Evolutionary conservation across 2,888 invertebrate genomes (phyloP).

Genomic region (Uropetala carovei): DNA sequence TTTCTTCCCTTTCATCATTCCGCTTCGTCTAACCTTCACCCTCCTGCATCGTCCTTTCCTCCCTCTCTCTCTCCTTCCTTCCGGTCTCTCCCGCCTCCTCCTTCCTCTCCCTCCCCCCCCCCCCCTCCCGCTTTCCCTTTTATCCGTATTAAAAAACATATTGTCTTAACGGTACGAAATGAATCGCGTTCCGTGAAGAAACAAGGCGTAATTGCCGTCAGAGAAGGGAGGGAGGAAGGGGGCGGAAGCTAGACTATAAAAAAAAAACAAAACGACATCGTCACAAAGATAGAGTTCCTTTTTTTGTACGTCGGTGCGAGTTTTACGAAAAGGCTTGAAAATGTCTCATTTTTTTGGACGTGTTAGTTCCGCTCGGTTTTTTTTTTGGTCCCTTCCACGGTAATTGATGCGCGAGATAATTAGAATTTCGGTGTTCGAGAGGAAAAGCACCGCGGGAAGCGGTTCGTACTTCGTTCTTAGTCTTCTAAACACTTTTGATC

Average conservation of each 20-base stretch:
- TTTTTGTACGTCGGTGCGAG: not conserved
- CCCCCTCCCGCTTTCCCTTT: too few relatives aligned
- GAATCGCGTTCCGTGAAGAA: not conserved
- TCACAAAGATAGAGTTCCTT: not conserved
- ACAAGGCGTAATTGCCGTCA: not conserved
- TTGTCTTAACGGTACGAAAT: too few relatives aligned
- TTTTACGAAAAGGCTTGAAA: not conserved
- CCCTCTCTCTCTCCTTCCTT: not conserved
- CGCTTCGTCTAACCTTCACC: not conserved
- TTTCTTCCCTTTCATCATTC: not conserved
- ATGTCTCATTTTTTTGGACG: not conserved
- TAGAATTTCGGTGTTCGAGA: not conserved
- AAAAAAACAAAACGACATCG: not conserved
- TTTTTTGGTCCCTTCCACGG: not conserved
- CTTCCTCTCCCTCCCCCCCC: too few relatives aligned
- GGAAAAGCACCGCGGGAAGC: not conserved
- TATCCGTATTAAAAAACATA: too few relatives aligned
- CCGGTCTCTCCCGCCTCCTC: not conserved
- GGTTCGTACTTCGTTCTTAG: not conserved
- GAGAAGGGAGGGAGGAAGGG: too few relatives aligned
- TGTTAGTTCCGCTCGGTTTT: not conserved
- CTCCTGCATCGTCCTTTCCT: not conserved
- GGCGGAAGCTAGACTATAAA: not conserved
- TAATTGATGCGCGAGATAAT: not conserved
- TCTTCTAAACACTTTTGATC: slow-evolving; percentile 3